Evolutionary conservation across 1,140 invertebrate genomes (phyloP).

Genomic region (Bilobella aurantiaca): DNA sequence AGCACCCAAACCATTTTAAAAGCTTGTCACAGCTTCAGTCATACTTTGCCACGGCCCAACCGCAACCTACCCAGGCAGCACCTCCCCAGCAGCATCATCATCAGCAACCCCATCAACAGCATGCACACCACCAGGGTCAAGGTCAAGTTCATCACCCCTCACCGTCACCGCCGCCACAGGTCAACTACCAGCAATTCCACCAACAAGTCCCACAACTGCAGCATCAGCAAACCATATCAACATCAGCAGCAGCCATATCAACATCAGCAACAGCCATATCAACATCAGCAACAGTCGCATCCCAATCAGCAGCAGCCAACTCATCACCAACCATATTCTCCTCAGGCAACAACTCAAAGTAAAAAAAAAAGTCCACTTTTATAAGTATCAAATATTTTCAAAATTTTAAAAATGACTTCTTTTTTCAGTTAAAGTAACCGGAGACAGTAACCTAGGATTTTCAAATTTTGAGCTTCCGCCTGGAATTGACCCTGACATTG

Average conservation of each 20-base stretch:
- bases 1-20: conserved; percentile 18
- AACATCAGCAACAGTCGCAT: neutral
- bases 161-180: neutral
- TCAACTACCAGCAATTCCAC: too few relatives aligned
- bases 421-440: conserved; percentile 15
- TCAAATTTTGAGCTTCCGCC: conserved; percentile 26
- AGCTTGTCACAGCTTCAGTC: conserved; percentile 23
- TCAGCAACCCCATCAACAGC: conserved; percentile 4
- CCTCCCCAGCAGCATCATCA: conserved; percentile 11
- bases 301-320: neutral
- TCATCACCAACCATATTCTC: neutral
- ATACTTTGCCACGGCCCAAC: conserved; percentile 24
- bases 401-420: neutral
- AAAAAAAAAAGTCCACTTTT: neutral
- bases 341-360: neutral
- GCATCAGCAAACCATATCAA: neutral
- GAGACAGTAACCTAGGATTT: conserved; percentile 21
- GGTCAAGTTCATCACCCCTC: neutral
- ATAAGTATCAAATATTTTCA: neutral
- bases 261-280: neutral
- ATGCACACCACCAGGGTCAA: neutral
- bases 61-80: conserved; percentile 1
- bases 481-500: conserved; percentile 31
- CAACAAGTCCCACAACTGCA: neutral
- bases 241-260: neutral